A percentile compares a stretch with the other conserved stretches of the same genome.
These are phyloP conservation scores for Dolichallabes microphthalmus DNA, from an alignment of 2,113 vertebrate genomes.

Conservation along the genomic window DNA sequence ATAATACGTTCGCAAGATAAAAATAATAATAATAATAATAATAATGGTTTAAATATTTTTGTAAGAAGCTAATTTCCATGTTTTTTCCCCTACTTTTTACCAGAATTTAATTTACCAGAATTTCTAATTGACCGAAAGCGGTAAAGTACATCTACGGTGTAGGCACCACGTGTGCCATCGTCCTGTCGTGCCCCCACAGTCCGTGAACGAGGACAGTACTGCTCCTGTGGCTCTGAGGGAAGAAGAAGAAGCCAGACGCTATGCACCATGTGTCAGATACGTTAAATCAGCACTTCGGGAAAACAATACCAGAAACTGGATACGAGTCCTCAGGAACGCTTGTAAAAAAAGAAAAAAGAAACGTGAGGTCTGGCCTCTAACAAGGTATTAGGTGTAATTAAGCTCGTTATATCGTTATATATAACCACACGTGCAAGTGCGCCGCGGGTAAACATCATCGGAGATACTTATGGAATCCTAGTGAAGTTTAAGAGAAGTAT, in stretches of 20 bases:
- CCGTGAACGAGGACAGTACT: not conserved
- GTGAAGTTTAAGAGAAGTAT: not conserved
- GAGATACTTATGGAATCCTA: not conserved
- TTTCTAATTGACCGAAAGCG: not conserved
- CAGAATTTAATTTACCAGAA: not conserved
- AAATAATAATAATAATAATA: too few species aligned
- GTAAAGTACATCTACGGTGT: not conserved
- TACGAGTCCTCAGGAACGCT: not conserved
- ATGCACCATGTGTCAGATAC: too few species aligned
- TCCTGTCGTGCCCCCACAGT: not conserved
- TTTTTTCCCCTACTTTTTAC: not conserved
- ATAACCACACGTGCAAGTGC: not conserved
- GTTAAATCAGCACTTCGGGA: too few species aligned
- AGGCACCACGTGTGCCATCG: not conserved
- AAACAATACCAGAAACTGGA: not conserved
- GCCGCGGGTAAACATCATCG: not conserved
- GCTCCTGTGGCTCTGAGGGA: too few species aligned
- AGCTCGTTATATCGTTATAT: not conserved
- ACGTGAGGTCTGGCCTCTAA: not conserved
- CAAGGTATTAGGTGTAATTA: not conserved
- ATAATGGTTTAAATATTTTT: too few species aligned
- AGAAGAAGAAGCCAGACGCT: not conserved
- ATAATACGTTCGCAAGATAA: not conserved
- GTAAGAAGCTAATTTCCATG: too few species aligned
- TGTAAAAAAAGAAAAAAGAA: not conserved